Conservation (phyloP, 2,888 invertebrate species). For the Polydrusus pterygomalis region DNA sequence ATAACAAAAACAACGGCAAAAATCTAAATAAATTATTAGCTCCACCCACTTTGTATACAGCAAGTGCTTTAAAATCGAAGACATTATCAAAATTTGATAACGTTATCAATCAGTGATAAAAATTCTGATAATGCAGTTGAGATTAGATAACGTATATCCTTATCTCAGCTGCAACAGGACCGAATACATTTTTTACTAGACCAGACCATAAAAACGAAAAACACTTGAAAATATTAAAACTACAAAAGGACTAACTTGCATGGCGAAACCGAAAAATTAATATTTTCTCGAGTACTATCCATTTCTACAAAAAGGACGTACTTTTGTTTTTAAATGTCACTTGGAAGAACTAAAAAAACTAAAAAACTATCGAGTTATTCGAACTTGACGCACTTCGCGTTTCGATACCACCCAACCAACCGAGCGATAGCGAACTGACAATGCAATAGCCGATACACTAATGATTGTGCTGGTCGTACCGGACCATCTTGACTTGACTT, state of each 20-base stretch:
- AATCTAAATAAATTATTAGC: conserved; percentile 43
- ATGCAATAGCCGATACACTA: conserved; percentile 61
- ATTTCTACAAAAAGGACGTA: conserved; percentile 31
- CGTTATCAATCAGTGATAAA: conserved; percentile 45
- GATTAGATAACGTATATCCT: conserved; percentile 37
- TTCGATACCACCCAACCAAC: conserved; percentile 53
- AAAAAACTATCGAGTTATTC: conserved; percentile 14
- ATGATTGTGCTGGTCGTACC: conserved; percentile 59
- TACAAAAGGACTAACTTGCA: conserved; percentile 65
- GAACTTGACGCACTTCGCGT: conserved; percentile 27
- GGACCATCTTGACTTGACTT: conserved; percentile 59
- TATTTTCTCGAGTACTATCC: conserved; percentile 46
- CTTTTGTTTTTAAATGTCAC: conserved; percentile 7
- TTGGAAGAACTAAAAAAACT: background rate
- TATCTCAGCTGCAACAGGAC: conserved; percentile 21
- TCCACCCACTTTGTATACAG: conserved; percentile 60
- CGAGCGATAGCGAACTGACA: conserved; percentile 54
- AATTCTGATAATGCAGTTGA: conserved; percentile 28
- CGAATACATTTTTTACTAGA: background rate
- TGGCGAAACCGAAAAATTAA: conserved; percentile 62
- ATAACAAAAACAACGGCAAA: conserved; percentile 37
- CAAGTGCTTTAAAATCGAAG: conserved; percentile 59
- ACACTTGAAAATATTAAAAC: conserved; percentile 25
- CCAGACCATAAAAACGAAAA: conserved; percentile 27
- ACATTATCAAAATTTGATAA: conserved; percentile 57